Conservation (phyloP, 30 jellyfish, hydroid and myxozoan species). For the Catostylus mosaicus region DNA sequence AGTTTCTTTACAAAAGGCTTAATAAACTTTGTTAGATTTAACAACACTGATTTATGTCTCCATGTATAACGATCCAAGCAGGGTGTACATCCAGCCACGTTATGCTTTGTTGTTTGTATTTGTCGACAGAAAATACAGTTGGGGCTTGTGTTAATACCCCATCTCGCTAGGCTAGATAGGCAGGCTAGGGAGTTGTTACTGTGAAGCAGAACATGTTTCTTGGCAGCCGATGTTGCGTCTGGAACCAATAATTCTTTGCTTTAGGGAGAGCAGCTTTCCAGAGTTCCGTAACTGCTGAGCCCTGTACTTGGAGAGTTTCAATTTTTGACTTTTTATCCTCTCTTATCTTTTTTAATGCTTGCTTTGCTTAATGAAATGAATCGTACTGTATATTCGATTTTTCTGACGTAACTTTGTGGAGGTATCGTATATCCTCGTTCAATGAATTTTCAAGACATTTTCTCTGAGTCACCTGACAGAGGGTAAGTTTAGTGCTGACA, state of each 20-base stretch:
- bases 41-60: constrained; percentile 24
- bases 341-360: constrained; percentile 25
- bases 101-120: constrained; percentile 17
- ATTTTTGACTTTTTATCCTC: constrained; percentile 13
- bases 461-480: constrained; percentile 28
- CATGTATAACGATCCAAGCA: constrained; percentile 25
- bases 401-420: constrained; percentile 18
- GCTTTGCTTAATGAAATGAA: constrained; percentile 23
- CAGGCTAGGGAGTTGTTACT: constrained; percentile 44
- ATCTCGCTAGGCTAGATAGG: constrained; percentile 13
- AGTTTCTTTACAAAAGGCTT: constrained; percentile 18
- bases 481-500: constrained; percentile 18
- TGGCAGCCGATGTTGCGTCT: constrained; percentile 24
- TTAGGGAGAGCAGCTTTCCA: constrained; percentile 30
- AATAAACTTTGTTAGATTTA: constrained; percentile 11
- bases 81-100: constrained; percentile 33
- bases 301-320: constrained; percentile 6
- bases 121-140: constrained; percentile 11
- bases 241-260: constrained; percentile 33
- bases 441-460: constrained; percentile 28
- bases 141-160: constrained; percentile 24
- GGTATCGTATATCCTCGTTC: constrained; percentile 38
- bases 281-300: constrained; percentile 15
- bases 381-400: neutral
- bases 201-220: constrained; percentile 8